phyloP scores from a whole-genome alignment of 2,797 vertebrate genomes.

The Hipposideros larvatus region DNA sequence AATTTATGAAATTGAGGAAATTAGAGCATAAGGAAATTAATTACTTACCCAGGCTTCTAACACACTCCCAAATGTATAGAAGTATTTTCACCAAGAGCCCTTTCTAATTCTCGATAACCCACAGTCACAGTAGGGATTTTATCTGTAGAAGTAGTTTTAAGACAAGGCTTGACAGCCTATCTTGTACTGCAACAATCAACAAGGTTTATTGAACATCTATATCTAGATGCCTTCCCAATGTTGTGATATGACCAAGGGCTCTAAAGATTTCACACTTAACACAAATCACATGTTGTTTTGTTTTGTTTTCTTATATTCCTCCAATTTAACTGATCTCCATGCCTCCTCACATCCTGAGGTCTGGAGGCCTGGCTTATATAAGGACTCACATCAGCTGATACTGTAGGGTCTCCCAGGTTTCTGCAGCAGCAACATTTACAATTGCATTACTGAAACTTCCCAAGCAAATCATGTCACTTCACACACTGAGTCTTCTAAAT shows the following conservation, averaged over 20 bases:
- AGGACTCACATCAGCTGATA: conserved; percentile 58
- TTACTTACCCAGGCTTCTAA: conserved; percentile 30
- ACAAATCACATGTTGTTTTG: conserved; percentile 5
- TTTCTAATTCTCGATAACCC: conserved; percentile 8
- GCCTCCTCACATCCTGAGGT: conserved; percentile 47
- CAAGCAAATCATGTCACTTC: conserved; percentile 76
- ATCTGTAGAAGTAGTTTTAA: conserved; percentile 6
- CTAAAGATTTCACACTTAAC: conserved; percentile 55
- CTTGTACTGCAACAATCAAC: background rate
- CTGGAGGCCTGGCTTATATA: conserved; percentile 66
- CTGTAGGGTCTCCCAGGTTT: conserved; percentile 55
- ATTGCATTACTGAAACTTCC: conserved; percentile 77
- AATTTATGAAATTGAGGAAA: conserved; percentile 31
- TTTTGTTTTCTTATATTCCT: background rate
- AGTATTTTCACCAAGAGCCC: conserved; percentile 37
- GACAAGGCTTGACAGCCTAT: background rate
- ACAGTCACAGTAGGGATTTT: background rate
- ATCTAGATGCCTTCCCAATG: conserved; percentile 28
- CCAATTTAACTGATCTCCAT: conserved; percentile 54
- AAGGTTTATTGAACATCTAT: conserved; percentile 41
- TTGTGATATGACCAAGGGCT: conserved; percentile 29
- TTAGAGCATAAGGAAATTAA: background rate
- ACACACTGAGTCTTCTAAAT: conserved; percentile 60
- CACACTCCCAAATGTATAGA: conserved; percentile 13
- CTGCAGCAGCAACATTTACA: conserved; percentile 72